Base-by-base conservation (phyloP, 2,888 invertebrate species). In the Synergus laeviventris region DNA sequence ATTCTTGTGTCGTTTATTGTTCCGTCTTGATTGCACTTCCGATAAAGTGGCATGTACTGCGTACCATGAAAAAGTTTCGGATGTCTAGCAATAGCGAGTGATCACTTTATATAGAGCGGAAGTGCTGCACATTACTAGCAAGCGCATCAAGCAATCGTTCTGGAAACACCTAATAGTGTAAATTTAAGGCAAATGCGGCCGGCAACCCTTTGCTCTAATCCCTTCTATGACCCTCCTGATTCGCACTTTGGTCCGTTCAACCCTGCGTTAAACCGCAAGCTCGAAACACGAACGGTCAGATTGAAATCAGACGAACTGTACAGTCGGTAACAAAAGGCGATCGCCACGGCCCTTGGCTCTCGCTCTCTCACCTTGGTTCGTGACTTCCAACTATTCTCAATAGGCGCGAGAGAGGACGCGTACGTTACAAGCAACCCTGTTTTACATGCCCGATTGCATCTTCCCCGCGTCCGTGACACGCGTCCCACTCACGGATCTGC, bases 401-500 rank as follows among this genome's bases (percentile, higher is more conserved):
- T 42, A 75, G 36, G 56, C 49, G 73, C 70, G 24, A 78, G 77
- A 66, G 76, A 66, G 76, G 81, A 81, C 82, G 70, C 49, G 84
- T 85, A 85, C 81, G 81, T 79, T 86, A 84, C 81, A 83, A 79
- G 83, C 81, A 77, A 81, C 77, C 81, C 84, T 84, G 85, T 86
- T 87, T 85, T 84, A 87, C 84, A 87, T 85, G 83, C 81, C 79
- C 82, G 85, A 86, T 86, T 81, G 83, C 84, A 86, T 86, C 84
- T 85, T 81, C 77, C 77, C 81, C 78, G 80, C 82, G 86, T 84
- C 85, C 76, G 81, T 81, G 85, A 86, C 84, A 85, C 85, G 84
- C 85, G 83, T 79, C 81, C 74, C 75, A 56, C 38, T 74, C 56
- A 59, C 64, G 45, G 74, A 74, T 60, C 62, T 60, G 36, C 16